A percentile compares a stretch with the other conserved stretches of the same genome.
Conservation (phyloP, 2,113 vertebrate species). For the Saimiri boliviensis region DNA sequence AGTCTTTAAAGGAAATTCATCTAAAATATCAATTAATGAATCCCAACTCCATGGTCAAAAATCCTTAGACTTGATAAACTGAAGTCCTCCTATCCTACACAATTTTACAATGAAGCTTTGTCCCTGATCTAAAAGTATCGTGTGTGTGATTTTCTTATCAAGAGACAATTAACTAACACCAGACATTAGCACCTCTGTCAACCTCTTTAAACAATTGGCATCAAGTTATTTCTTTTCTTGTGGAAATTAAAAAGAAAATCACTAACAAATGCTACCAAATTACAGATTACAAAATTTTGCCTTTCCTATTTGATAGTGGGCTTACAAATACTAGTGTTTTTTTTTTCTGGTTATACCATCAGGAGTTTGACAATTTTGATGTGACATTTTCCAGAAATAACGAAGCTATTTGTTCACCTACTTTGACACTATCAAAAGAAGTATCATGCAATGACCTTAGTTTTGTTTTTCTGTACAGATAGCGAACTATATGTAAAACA, state of each 20-base stretch:
- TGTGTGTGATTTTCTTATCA: background rate
- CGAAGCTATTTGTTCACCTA: slow-evolving; percentile 28
- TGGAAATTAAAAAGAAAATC: slow-evolving; percentile 45
- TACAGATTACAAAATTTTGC: background rate
- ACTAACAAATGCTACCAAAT: background rate
- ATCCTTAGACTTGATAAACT: background rate
- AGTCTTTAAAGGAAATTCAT: background rate
- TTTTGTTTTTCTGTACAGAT: slow-evolving; percentile 15
- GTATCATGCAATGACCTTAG: background rate
- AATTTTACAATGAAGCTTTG: slow-evolving; percentile 5
- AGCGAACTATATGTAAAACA: slow-evolving; percentile 37
- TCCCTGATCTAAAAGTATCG: background rate
- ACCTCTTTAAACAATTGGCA: slow-evolving; percentile 7
- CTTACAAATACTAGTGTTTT: background rate
- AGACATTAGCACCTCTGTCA: background rate
- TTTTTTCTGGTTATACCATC: background rate
- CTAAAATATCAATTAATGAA: background rate
- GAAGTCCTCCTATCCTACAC: background rate
- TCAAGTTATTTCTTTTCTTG: slow-evolving; percentile 37
- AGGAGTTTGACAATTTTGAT: slow-evolving; percentile 27
- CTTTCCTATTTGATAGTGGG: background rate
- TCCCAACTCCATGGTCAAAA: background rate
- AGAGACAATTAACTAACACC: background rate
- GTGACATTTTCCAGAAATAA: background rate
- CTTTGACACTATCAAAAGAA: background rate